phyloP scores from a whole-genome alignment of 1,140 invertebrate genomes.

The Cydia strobilella region DNA sequence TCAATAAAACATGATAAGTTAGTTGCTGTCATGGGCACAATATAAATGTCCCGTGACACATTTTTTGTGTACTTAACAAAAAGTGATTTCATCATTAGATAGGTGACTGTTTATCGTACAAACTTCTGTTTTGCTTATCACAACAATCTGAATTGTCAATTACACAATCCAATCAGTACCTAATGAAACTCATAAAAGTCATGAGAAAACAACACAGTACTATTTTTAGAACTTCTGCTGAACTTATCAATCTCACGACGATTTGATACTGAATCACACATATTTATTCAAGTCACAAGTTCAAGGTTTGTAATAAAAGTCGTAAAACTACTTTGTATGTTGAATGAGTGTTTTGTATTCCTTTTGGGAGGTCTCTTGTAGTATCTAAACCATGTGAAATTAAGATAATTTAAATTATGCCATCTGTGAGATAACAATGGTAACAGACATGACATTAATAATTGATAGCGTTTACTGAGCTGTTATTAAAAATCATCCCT shows the following conservation, averaged over 20 bases:
- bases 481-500: background rate
- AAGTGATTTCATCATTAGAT: conserved; percentile 2
- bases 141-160: conserved; percentile 11
- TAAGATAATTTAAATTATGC: conserved; percentile 13
- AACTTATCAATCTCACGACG: conserved; percentile 9
- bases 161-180: conserved; percentile 1
- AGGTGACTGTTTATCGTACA: background rate
- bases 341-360: background rate
- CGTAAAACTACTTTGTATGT: conserved; percentile 21
- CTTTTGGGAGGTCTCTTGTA: background rate
- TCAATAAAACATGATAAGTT: background rate
- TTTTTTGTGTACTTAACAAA: conserved; percentile 8
- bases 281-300: background rate
- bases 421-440: background rate
- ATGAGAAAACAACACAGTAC: background rate
- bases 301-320: conserved; percentile 19
- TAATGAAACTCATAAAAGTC: conserved; percentile 17
- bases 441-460: conserved; percentile 1
- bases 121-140: conserved; percentile 23
- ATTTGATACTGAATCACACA: conserved; percentile 16
- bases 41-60: conserved; percentile 8
- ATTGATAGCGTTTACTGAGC: background rate
- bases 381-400: conserved; percentile 7
- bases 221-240: conserved; percentile 13
- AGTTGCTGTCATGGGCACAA: background rate